phyloP scores from a whole-genome alignment of 2,797 vertebrate species.

The Thaleichthys pacificus region DNA sequence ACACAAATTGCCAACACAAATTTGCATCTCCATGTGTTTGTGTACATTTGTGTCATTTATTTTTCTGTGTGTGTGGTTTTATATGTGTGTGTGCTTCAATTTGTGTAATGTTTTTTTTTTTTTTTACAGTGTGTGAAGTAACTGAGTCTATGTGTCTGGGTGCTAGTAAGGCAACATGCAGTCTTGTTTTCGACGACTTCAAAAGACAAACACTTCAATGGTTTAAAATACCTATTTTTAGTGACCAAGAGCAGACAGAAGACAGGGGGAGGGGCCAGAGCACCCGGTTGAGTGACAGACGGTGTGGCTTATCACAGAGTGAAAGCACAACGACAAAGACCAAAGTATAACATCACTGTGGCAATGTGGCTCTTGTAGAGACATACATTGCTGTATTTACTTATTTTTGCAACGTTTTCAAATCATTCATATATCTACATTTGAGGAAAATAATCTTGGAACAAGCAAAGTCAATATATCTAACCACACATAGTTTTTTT shows the following conservation, averaged over 20 bases:
- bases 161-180: slow-evolving; percentile 49
- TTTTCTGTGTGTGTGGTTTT: background rate
- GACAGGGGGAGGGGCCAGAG: slow-evolving; percentile 18
- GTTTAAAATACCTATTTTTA: slow-evolving; percentile 22
- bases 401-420: background rate
- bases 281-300: slow-evolving; percentile 13
- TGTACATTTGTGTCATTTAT: background rate
- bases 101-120: slow-evolving; percentile 4
- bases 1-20: slow-evolving; percentile 20
- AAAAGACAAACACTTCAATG: slow-evolving; percentile 22
- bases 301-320: slow-evolving; percentile 1
- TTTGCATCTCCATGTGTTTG: slow-evolving; percentile 4
- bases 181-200: slow-evolving; percentile 23
- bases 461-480: background rate
- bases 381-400: too few species aligned
- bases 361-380: too few species aligned
- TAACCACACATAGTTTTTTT: background rate
- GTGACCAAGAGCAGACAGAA: slow-evolving; percentile 20
- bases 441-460: background rate
- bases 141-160: slow-evolving; percentile 13
- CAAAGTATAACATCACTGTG: too few species aligned
- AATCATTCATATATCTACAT: background rate
- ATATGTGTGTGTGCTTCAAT: slow-evolving; percentile 2
- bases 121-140: slow-evolving; percentile 11
- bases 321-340: too few species aligned